Conservation (phyloP, 1,140 invertebrate genomes). For the Archivesica marissinica region DNA sequence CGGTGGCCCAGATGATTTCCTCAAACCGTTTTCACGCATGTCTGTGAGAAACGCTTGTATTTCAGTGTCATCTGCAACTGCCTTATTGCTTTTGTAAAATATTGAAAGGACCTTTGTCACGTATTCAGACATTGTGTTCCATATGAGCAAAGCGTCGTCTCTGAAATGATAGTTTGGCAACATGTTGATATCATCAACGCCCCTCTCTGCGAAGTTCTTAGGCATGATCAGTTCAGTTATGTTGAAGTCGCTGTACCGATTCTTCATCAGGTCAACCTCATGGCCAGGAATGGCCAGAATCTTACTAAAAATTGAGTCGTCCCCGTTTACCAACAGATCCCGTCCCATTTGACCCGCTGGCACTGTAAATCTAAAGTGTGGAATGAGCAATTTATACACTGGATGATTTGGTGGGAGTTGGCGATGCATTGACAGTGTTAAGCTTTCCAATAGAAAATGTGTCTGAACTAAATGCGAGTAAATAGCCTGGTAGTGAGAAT, state of each 20-base stretch:
- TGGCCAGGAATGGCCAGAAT: slow-evolving; percentile 44
- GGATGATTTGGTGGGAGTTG: slow-evolving; percentile 51
- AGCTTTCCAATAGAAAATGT: slow-evolving; percentile 45
- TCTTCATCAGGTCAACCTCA: slow-evolving; percentile 36
- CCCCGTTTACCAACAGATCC: slow-evolving; percentile 40
- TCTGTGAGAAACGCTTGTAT: slow-evolving; percentile 44
- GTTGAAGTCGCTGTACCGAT: slow-evolving; percentile 16
- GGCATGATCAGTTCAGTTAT: slow-evolving; percentile 33
- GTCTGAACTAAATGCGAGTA: slow-evolving; percentile 37
- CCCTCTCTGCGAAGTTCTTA: slow-evolving; percentile 16
- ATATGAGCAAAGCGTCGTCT: slow-evolving; percentile 43
- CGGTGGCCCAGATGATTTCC: background rate
- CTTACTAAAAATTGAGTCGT: slow-evolving; percentile 41
- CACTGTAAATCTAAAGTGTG: slow-evolving; percentile 20
- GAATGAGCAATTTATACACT: slow-evolving; percentile 51
- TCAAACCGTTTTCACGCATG: slow-evolving; percentile 23
- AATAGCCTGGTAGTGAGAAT: slow-evolving; percentile 49
- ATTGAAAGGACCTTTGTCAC: slow-evolving; percentile 17
- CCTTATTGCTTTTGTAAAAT: slow-evolving; percentile 42
- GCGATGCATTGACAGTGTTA: slow-evolving; percentile 30
- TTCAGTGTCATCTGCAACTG: slow-evolving; percentile 43
- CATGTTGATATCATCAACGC: slow-evolving; percentile 35
- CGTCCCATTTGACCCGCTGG: slow-evolving; percentile 31
- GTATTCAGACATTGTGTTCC: slow-evolving; percentile 40
- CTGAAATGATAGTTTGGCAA: slow-evolving; percentile 54